Conservation (phyloP, 2,797 vertebrate species). For the Synaphobranchus kaupii region DNA sequence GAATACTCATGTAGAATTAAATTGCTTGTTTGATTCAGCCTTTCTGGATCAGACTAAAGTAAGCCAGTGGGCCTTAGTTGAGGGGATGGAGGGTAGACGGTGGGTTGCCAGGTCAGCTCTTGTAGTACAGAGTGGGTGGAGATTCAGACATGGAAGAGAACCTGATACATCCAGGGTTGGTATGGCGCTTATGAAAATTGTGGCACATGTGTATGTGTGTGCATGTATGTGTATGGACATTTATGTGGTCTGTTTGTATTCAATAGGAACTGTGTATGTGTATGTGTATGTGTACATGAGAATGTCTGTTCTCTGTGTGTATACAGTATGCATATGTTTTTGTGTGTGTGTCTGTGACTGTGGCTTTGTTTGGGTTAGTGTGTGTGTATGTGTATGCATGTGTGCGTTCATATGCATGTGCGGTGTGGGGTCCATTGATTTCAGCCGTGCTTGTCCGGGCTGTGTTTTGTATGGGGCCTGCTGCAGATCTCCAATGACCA, state of each 20-base stretch:
- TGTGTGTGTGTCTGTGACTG: constrained; percentile 23
- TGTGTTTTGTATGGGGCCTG: constrained; percentile 8
- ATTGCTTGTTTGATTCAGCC: neutral
- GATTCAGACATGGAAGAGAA: neutral
- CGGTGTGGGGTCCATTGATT: constrained; percentile 7
- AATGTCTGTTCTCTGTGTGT: neutral
- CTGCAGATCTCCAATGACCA: neutral
- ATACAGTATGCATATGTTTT: neutral
- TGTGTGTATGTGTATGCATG: constrained; percentile 29
- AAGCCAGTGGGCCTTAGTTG: too few species aligned
- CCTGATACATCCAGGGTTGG: neutral
- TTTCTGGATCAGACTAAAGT: neutral
- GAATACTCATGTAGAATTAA: neutral
- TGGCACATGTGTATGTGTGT: neutral
- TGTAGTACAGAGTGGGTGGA: neutral
- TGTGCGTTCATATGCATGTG: constrained; percentile 29
- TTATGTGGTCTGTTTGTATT: constrained; percentile 8
- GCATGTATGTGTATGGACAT: constrained; percentile 28
- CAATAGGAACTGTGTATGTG: neutral
- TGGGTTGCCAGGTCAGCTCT: neutral
- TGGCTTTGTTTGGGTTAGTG: constrained; percentile 23
- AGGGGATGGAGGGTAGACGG: neutral
- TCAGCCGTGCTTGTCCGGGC: neutral
- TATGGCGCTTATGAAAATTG: neutral
- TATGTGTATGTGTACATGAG: too few species aligned